Evolutionary conservation across 2,888 invertebrate species (phyloP), one percentile per base, ranked within the genome.

Genomic region (Mamestra brassicae): DNA sequence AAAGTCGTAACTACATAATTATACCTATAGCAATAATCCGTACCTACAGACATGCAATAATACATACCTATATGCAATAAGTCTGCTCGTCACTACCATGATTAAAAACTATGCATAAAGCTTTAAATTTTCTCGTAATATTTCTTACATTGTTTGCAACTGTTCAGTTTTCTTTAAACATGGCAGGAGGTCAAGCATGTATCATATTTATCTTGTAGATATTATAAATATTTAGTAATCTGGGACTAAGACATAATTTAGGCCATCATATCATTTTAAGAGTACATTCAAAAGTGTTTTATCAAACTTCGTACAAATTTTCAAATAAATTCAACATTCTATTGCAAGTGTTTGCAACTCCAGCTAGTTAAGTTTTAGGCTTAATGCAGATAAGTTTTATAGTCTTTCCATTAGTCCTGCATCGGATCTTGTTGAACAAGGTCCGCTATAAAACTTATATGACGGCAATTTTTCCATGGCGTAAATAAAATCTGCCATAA

Each of bases 401-500:
- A 26, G 26, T 26, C 26, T 26, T 26, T 26, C 26, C 26, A 26
- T 26, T 26, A 26, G 26, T 1, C 26, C 26, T 26, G 26, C 26
- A 26, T 26, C 26, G 26, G 26, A 26, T 26, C 26, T 26, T 26
- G 0, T 47, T 11, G 2, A 11, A 7, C 38, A 17, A 58, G 47
- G 42, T 47, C 8, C 15, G 4, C 42, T 13, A 55, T 73, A 50
- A 67, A 65, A 55, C 10, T 26, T 10, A n/a, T 45, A 11, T 34
- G 36, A 42, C 0, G 11, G 11, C 4, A 47, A 38, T 62, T 66
- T 62, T 47, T 34, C 38, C 54, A 58, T 26, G 4, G 15, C 26
- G 63, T 26, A n/a, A 45, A 67, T 60, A 45, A 71, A 66, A 66
- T 66, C 36, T 45, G 15, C 62, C 63, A 67, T 66, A 54, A 54